phyloP scores from a whole-genome alignment of 1,140 invertebrate species.

The Penaeus vannamei region DNA sequence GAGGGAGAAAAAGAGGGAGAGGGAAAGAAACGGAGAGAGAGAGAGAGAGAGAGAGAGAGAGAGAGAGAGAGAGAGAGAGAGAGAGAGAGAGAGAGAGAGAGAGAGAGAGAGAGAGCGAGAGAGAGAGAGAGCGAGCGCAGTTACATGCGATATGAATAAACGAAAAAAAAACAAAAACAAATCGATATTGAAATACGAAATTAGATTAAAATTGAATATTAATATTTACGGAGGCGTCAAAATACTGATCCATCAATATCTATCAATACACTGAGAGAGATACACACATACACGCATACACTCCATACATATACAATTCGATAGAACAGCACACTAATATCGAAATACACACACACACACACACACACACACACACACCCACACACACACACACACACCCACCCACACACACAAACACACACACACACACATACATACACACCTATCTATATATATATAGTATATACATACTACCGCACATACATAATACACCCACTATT shows the following conservation, averaged over 20 bases:
- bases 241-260: not conserved
- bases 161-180: too few species aligned
- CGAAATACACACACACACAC: not conserved
- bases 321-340: too few species aligned
- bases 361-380: not conserved
- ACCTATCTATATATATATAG: too few species aligned
- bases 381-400: not conserved
- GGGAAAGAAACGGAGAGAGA: not conserved
- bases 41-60: not conserved
- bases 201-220: too few species aligned
- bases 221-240: not conserved
- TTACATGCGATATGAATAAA: too few species aligned
- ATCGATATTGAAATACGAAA: too few species aligned
- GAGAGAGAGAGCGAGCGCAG: too few species aligned
- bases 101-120: too few species aligned
- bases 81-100: too few species aligned
- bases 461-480: not conserved
- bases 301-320: not conserved
- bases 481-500: not conserved
- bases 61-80: too few species aligned
- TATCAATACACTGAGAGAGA: not conserved
- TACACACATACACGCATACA: not conserved
- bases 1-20: too few species aligned
- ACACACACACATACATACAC: too few species aligned
- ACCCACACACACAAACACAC: not conserved